Percentiles rank a stretch among this genome's conserved stretches.
phyloP scores from a whole-genome alignment of 2,113 vertebrate species.

The Clarias gariepinus region DNA sequence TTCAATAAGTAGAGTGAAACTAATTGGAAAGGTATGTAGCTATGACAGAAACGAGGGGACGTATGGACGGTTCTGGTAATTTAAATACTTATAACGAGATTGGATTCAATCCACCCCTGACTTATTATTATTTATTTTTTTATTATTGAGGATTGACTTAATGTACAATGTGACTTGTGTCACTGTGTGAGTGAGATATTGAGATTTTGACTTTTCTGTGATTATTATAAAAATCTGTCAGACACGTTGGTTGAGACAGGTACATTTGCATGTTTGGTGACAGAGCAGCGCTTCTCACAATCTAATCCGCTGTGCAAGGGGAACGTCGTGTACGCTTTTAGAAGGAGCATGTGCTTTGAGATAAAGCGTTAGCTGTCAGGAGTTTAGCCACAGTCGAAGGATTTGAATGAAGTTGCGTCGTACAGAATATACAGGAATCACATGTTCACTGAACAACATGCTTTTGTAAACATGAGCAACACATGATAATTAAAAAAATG shows the following conservation, averaged over 20 bases:
- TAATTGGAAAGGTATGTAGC: not conserved
- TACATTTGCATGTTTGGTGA: slow-evolving; percentile 1
- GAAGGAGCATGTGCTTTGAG: not conserved
- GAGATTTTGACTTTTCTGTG: not conserved
- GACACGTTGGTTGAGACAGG: not conserved
- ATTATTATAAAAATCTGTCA: slow-evolving; percentile 6
- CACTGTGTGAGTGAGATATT: not conserved
- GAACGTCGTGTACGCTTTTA: not conserved
- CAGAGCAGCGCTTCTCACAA: not conserved
- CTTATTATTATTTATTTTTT: not conserved
- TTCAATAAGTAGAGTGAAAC: not conserved
- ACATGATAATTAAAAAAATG: not conserved
- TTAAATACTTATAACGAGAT: not conserved
- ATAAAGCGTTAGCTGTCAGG: not conserved
- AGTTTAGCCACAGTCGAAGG: not conserved
- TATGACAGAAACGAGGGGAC: not conserved
- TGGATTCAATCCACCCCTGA: not conserved
- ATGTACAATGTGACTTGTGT: not conserved
- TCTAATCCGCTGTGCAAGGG: not conserved
- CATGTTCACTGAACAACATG: not conserved
- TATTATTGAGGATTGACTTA: not conserved
- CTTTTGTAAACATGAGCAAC: not conserved
- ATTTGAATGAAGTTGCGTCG: not conserved
- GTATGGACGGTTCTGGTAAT: not conserved
- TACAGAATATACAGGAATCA: not conserved